Conservation (phyloP, 1,140 invertebrate genomes). For the Kradibia gibbosae region DNA sequence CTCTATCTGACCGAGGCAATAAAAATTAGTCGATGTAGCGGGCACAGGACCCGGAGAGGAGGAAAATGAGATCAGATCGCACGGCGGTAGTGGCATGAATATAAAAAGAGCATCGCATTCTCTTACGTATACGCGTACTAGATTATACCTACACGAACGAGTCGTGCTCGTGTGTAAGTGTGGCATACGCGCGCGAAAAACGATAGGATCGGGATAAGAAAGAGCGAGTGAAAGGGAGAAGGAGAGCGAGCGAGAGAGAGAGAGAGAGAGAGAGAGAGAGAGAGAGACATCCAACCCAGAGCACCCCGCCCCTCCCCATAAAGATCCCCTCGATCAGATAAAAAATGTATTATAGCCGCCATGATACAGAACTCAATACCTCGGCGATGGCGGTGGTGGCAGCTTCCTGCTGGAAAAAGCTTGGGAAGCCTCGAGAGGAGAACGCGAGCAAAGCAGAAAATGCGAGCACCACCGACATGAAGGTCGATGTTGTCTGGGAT, state of each 20-base stretch:
- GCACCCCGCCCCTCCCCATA: constrained; percentile 60
- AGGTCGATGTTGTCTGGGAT: background rate
- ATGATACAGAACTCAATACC: constrained; percentile 73
- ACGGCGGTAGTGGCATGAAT: constrained; percentile 35
- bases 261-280: constrained; percentile 28
- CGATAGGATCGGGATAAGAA: background rate
- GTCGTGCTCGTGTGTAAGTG: constrained; percentile 32
- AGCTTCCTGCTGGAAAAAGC: constrained; percentile 48
- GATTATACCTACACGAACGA: constrained; percentile 50
- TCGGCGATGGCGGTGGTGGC: constrained; percentile 51
- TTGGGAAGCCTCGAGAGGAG: constrained; percentile 42
- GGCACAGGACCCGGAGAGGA: constrained; percentile 26
- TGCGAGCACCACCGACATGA: background rate
- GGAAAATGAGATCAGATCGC: constrained; percentile 48
- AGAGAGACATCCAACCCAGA: background rate
- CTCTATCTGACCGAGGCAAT: constrained; percentile 46
- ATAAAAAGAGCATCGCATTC: constrained; percentile 47
- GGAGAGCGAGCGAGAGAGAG: constrained; percentile 36
- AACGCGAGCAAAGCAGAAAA: constrained; percentile 49
- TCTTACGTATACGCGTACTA: constrained; percentile 51
- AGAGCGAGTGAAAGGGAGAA: constrained; percentile 17
- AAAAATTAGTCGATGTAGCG: constrained; percentile 51
- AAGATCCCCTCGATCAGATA: constrained; percentile 74
- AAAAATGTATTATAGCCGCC: constrained; percentile 74
- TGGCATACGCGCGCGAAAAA: constrained; percentile 19